phyloP scores from a whole-genome alignment of 2,113 vertebrate genomes.

The Pongo pygmaeus region DNA sequence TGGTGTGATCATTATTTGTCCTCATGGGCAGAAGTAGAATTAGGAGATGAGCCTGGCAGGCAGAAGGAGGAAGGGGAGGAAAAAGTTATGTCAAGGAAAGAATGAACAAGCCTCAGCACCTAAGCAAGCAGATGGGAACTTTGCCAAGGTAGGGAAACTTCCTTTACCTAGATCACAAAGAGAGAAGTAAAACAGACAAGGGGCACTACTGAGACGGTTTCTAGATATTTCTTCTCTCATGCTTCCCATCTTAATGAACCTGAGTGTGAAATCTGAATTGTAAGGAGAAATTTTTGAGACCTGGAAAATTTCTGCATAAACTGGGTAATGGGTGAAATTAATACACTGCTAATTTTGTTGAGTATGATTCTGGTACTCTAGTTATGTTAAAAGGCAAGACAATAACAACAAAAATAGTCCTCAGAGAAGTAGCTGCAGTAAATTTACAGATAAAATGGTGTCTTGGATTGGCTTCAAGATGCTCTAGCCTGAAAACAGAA shows the following conservation, averaged over 20 bases:
- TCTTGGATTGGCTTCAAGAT: not conserved
- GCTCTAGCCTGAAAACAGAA: not conserved
- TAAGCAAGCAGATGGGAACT: not conserved
- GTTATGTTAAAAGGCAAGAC: not conserved
- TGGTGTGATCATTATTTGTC: not conserved
- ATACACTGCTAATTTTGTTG: not conserved
- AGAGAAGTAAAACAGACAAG: not conserved
- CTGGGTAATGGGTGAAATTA: not conserved
- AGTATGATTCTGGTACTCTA: not conserved
- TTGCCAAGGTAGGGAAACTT: not conserved
- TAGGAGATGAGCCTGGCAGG: not conserved
- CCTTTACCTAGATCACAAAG: not conserved
- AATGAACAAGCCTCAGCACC: not conserved
- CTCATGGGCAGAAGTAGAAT: not conserved
- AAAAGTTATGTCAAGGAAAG: not conserved
- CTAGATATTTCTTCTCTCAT: not conserved
- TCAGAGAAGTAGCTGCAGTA: not conserved
- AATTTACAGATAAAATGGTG: not conserved
- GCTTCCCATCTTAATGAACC: not conserved
- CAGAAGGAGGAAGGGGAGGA: not conserved
- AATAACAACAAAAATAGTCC: not conserved
- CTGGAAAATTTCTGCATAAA: not conserved
- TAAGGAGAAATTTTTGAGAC: not conserved
- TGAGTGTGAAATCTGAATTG: not conserved
- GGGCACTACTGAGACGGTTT: not conserved